Evolutionary conservation across 2,113 vertebrate species (phyloP).

Genomic region (Rana temporaria): DNA sequence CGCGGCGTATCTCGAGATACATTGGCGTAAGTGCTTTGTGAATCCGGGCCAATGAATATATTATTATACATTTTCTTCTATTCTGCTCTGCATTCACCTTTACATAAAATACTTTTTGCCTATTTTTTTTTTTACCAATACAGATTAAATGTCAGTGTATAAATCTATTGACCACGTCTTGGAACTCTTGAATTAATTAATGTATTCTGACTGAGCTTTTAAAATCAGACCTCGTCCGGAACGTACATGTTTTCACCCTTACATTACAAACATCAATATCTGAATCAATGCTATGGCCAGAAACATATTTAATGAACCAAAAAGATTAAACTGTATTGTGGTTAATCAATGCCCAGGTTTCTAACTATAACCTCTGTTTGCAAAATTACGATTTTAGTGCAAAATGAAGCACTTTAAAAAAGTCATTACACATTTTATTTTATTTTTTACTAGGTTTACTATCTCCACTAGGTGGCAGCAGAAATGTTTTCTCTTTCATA

Average conservation of each 20-base stretch:
- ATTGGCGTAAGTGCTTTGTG: no score
- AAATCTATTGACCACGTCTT: no score
- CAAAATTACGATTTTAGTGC: neutral
- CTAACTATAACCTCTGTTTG: neutral
- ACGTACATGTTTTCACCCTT: neutral
- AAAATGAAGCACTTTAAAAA: neutral
- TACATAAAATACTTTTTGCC: no score
- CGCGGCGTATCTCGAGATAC: no score
- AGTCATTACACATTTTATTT: neutral
- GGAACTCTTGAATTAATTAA: no score
- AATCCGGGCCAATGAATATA: no score
- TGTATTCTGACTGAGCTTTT: no score
- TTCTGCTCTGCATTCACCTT: no score
- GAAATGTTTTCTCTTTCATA: neutral
- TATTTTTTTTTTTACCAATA: no score
- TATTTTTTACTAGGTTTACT: neutral
- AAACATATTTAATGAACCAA: neutral
- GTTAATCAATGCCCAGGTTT: neutral
- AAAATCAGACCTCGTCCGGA: neutral
- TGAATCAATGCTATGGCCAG: neutral
- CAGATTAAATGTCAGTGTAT: no score
- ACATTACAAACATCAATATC: conserved; percentile 1
- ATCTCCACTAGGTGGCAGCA: conserved; percentile 50
- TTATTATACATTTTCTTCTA: no score
- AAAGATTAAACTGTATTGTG: neutral